Evolutionary conservation across 2,888 invertebrate genomes (phyloP), one percentile per base, ranked within the genome.

Genomic region (Pilophorus perplexus): DNA sequence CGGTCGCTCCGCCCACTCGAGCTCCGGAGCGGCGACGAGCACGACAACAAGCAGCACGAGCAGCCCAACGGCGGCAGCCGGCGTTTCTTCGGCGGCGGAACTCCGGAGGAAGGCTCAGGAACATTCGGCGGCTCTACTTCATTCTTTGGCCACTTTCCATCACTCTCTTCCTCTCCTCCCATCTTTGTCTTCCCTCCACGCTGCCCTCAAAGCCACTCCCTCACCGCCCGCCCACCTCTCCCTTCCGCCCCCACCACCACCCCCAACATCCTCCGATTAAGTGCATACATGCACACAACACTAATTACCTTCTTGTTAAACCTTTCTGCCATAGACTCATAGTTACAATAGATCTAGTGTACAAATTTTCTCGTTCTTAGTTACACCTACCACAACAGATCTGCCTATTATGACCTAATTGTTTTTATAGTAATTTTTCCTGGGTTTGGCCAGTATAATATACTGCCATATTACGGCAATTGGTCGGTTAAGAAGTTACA

Each of bases 91-190:
- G 77, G 92, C 95, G 18, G 94, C 94, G 0, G 95, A 95, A 74
- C 81, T 96, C 44, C 82, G 95, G 5, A 84, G 95, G 62, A 93
- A 94, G 76, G 95, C 95, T 1, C 92, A 95, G 77, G 95, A 96
- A 76, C 95, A 96, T 77, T 91, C 93, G 0, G 94, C 95, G 1
- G 93, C 94, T 0, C 79, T 92, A 27, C 72, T 74, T 18, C 74
- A 74, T 89, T 89, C 75, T 85, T 86, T 37, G 77, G 80, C 78
- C 79, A 59, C 64, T 28, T 69, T 69, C 60, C 69, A 69, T 57
- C 67, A 67, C 42, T 68, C 67, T 84, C 68, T 74, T 27, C 75
- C 74, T 12, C 71, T 72, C 55, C 69, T 74, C 48, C 74, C 74
- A 5, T 74, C 74, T n/a, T 70, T 74, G 37, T 74, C 73, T 59